Base-by-base conservation (phyloP, 2,113 vertebrate species). In the Plecturocebus donacophilus region DNA sequence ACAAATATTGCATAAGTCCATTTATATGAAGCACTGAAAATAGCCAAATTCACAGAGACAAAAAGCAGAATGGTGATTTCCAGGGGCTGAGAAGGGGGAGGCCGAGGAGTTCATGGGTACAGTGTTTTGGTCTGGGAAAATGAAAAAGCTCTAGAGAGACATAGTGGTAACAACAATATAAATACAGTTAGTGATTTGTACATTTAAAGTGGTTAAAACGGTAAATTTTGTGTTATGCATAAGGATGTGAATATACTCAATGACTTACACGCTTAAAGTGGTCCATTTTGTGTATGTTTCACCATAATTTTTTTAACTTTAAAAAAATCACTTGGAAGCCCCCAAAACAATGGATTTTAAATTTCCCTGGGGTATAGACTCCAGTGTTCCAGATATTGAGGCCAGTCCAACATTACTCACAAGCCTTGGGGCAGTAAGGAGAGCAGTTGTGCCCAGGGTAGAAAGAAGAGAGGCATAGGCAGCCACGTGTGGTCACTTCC, bases 401-500 rank as follows among this genome's bases (percentile, higher is more conserved):
- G 70, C 38, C 6, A 71, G 16, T 66, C 10, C 5, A 2, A 5
- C 0, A 20, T 25, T 30, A 19, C 8, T 47, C 79, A 3, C 14
- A 27, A 9, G 79, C 19, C 52, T n/a, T 19, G 49, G 10, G 40
- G 35, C 54, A 30, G 5, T 1, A 38, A 38, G 35, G 8, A 66
- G 25, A 30, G 54, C 8, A 42, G 10, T 8, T 8, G 13, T 4
- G 19, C 3, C 35, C 45, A 8, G 70, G 14, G 32, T 45, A 16
- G 64, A 35, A 45, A 64, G 54, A 16, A 21, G 20, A 9, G 61
- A n/a, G 32, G 5, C 0, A 1, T 2, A 2, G 58, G 42, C 2
- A 20, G 3, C 16, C 52, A 73, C 7, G 0, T 0, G 10, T 4
- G 4, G 25, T 2, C 8, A 0, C 20, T 27, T 5, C 45, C 52